Base-by-base conservation (phyloP, 2,888 invertebrate genomes). In the Dinocampus coccinellae region DNA sequence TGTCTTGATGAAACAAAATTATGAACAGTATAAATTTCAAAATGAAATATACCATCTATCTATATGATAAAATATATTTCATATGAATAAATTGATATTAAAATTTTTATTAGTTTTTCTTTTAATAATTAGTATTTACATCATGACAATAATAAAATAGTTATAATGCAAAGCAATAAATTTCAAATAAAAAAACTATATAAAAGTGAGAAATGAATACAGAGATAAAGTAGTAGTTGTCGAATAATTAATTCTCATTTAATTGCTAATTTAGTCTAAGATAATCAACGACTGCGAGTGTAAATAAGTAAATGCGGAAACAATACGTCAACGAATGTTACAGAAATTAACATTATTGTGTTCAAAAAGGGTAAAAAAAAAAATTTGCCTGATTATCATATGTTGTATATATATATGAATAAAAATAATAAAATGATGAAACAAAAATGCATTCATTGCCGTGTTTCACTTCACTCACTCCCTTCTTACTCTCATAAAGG, bases 251-350 rank as follows among this genome's bases (percentile, higher is more conserved):
- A 74, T 74, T 65, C 24, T 69, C 67, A 67, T 71, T 70, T 64
- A 74, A 74, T 76, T 76, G 71, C 73, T 76, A 73, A 74, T 76
- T 68, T 61, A 53, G 34, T 42, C 47, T 60, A 22, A 52, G 60
- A 68, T 68, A 68, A 68, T 68, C 68, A 52, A 34, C 67, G 10
- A 36, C 47, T 58, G 58, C 33, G 33, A 33, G 58, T 33, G 58
- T 33, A 33, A 16, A 33, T 58, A 58, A 58, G 33, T 9, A 58
- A 33, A 20, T 3, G 3, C 42, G 67, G 67, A 68, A 68, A 47
- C 53, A 22, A 60, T 52, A 26, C 52, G 33, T 60, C 67, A 60
- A 60, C 67, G 33, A 29, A 60, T 60, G 29, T 29, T 29, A 29
- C 29, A n/a, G 42, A 39, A 58, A 67, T 60, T 60, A 67, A 26